Evolutionary conservation across 2,888 invertebrate genomes (phyloP).

Genomic region (Caenorhabditis sp.): DNA sequence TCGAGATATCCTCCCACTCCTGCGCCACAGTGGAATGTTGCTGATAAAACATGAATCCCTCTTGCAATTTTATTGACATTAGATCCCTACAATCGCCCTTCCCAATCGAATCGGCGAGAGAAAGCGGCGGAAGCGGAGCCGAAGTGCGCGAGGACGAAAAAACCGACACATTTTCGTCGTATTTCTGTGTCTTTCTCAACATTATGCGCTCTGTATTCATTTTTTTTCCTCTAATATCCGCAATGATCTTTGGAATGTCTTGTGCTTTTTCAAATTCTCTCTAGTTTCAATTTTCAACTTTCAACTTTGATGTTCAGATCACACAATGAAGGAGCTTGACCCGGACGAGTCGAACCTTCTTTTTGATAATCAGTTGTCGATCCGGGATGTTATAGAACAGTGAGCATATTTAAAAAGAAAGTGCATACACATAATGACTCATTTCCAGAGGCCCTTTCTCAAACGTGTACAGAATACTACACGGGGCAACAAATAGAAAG

Average conservation of each 20-base stretch:
- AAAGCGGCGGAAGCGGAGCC: slow-evolving; percentile 33
- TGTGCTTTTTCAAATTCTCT: background rate
- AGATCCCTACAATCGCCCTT: slow-evolving; percentile 29
- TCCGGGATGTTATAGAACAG: slow-evolving; percentile 65
- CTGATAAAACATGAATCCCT: slow-evolving; percentile 61
- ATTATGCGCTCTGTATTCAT: background rate
- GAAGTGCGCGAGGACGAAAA: slow-evolving; percentile 33
- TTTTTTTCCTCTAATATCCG: slow-evolving; percentile 21
- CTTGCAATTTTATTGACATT: slow-evolving; percentile 61
- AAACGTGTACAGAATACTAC: slow-evolving; percentile 56
- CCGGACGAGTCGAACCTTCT: slow-evolving; percentile 65
- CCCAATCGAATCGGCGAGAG: slow-evolving; percentile 48
- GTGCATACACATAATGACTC: no score
- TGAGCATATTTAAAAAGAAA: slow-evolving; percentile 23
- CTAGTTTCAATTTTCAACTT: no score
- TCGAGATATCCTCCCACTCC: background rate
- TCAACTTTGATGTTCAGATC: slow-evolving; percentile 36
- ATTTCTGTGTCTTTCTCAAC: slow-evolving; percentile 21
- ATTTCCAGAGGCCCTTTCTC: slow-evolving; percentile 61
- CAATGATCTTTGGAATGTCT: slow-evolving; percentile 12
- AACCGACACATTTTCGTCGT: slow-evolving; percentile 9
- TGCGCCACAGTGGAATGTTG: slow-evolving; percentile 31
- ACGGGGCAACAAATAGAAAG: slow-evolving; percentile 48
- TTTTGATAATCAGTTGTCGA: slow-evolving; percentile 41
- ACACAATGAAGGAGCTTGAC: slow-evolving; percentile 65